These are phyloP conservation scores for Labeo rohita DNA, from an alignment of 2,113 vertebrate species.

Conservation along the genomic window DNA sequence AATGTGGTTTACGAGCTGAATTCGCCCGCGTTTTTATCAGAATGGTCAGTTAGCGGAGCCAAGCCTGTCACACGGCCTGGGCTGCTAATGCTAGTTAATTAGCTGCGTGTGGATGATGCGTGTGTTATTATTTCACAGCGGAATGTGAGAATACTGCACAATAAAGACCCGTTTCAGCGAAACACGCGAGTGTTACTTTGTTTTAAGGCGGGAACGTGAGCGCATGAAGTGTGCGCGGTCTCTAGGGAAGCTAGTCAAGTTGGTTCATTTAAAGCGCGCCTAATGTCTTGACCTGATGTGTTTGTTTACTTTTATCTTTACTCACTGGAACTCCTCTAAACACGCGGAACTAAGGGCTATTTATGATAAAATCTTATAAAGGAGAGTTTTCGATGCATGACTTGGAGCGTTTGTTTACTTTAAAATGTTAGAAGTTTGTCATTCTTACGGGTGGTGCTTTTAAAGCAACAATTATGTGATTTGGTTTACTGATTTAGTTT, in stretches of 20 bases:
- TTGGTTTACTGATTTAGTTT: not conserved
- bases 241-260: not conserved
- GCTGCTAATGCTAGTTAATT: conserved; percentile 30
- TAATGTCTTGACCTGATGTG: not conserved
- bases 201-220: not conserved
- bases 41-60: not conserved
- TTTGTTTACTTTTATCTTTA: conserved; percentile 1
- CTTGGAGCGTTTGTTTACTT: not conserved
- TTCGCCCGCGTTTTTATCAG: not conserved
- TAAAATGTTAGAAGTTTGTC: not conserved
- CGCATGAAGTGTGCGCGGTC: not conserved
- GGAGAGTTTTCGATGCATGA: not conserved
- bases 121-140: not conserved
- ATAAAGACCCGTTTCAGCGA: not conserved
- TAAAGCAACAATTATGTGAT: too few relatives aligned
- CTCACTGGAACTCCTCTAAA: not conserved
- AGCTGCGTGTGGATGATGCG: not conserved
- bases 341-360: not conserved
- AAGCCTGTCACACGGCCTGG: not conserved
- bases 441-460: not conserved
- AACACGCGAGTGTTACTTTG: not conserved
- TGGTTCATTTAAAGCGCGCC: conserved; percentile 14
- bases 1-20: not conserved
- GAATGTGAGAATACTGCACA: not conserved
- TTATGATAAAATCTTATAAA: not conserved